phyloP scores from a whole-genome alignment of 2,888 invertebrate species.

The Augiades crinisus region DNA sequence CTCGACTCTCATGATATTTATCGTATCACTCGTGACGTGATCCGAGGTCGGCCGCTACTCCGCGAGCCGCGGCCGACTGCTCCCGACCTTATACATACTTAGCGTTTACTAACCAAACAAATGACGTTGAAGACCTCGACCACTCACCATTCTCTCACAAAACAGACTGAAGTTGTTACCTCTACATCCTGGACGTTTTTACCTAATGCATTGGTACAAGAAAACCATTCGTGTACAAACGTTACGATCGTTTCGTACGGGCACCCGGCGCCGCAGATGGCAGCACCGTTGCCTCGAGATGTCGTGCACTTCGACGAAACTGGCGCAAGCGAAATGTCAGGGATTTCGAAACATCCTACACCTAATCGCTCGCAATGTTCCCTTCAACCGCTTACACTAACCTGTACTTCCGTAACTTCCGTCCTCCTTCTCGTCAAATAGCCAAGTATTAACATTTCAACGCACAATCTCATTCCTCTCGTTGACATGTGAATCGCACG shows the following conservation, averaged over 20 bases:
- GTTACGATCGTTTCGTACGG: background rate
- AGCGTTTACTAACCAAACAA: conserved; percentile 30
- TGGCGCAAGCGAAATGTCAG: background rate
- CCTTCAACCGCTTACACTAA: conserved; percentile 73
- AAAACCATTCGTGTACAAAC: conserved; percentile 1
- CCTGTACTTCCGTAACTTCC: conserved; percentile 37
- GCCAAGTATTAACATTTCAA: background rate
- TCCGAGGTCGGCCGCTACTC: conserved; percentile 28
- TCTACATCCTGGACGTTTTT: conserved; percentile 33
- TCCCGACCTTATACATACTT: conserved; percentile 32
- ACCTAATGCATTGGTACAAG: conserved; percentile 12
- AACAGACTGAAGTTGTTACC: conserved; percentile 31
- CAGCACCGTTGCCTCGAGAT: too few species aligned
- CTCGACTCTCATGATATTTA: conserved; percentile 60
- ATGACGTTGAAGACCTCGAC: conserved; percentile 13
- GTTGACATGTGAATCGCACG: background rate
- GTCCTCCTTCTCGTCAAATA: conserved; percentile 3
- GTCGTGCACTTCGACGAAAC: too few species aligned
- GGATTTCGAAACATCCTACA: background rate
- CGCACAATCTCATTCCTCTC: background rate
- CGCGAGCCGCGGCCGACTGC: conserved; percentile 15
- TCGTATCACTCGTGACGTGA: conserved; percentile 49
- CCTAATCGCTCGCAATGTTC: conserved; percentile 53
- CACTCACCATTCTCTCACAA: conserved; percentile 29
- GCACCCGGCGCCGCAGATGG: too few species aligned